Conservation (phyloP, 1,140 invertebrate genomes). For the Drosophila suzukii region DNA sequence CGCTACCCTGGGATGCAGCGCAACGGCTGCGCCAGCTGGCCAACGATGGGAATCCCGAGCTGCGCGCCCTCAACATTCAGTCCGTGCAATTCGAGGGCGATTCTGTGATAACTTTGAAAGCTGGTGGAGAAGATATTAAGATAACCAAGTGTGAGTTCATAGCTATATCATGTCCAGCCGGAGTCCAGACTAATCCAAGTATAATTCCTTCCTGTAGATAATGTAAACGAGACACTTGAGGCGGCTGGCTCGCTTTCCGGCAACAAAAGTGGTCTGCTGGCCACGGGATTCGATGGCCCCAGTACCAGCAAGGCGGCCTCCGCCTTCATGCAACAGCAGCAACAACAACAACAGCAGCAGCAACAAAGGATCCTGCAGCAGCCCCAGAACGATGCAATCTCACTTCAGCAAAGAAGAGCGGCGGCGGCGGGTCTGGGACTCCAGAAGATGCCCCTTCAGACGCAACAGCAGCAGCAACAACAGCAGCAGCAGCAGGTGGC, state of each 20-base stretch:
- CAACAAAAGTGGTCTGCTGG: slow-evolving; percentile 53
- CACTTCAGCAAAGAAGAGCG: slow-evolving; percentile 61
- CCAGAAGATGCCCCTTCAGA: slow-evolving; percentile 61
- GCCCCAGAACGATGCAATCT: slow-evolving; percentile 66
- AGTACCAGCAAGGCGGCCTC: slow-evolving; percentile 74
- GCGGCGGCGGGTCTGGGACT: slow-evolving; percentile 20
- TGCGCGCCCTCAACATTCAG: slow-evolving; percentile 96
- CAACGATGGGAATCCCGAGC: slow-evolving; percentile 93
- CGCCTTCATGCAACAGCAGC: slow-evolving; percentile 59
- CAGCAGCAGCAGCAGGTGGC: slow-evolving; percentile 44
- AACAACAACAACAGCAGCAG: slow-evolving; percentile 39
- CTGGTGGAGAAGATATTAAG: slow-evolving; percentile 91
- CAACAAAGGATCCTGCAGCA: slow-evolving; percentile 53
- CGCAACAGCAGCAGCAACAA: slow-evolving; percentile 41
- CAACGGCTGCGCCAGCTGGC: slow-evolving; percentile 94
- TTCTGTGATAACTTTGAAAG: slow-evolving; percentile 95
- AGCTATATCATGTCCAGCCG: not conserved
- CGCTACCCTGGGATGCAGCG: slow-evolving; percentile 97
- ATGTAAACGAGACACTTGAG: slow-evolving; percentile 73
- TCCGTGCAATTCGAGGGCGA: slow-evolving; percentile 98
- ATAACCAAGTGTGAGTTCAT: slow-evolving; percentile 86
- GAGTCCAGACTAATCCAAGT: not conserved
- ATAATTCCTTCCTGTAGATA: slow-evolving; percentile 36
- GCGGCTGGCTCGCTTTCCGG: slow-evolving; percentile 80
- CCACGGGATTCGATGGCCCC: slow-evolving; percentile 67